phyloP scores from a whole-genome alignment of 2,888 invertebrate genomes.

The Adineta ricciae region DNA sequence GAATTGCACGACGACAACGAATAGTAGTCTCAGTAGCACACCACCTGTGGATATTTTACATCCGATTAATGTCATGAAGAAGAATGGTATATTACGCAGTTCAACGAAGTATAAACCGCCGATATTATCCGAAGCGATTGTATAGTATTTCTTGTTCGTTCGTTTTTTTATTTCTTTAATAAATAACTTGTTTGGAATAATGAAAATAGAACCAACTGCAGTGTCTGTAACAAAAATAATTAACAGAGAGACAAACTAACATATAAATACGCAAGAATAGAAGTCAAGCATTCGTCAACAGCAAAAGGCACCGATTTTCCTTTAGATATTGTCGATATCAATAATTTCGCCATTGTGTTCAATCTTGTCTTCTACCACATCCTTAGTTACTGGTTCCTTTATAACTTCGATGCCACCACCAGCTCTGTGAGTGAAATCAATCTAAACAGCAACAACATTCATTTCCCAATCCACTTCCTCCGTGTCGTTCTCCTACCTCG shows the following conservation, averaged over 20 bases:
- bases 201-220: neutral
- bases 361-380: neutral
- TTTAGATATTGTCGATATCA: slow-evolving; percentile 1
- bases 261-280: neutral
- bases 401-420: neutral
- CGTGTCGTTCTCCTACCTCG: neutral
- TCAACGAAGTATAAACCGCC: neutral
- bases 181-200: neutral
- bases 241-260: neutral
- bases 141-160: neutral
- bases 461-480: too few species aligned
- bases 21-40: neutral
- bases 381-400: neutral
- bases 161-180: neutral
- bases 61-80: neutral
- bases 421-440: neutral
- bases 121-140: neutral
- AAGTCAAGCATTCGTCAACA: neutral
- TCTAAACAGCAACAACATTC: neutral
- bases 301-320: neutral
- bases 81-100: neutral
- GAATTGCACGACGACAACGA: neutral
- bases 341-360: neutral
- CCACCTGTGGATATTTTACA: neutral
- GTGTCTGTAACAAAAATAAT: neutral